Conservation (phyloP, 2,888 invertebrate genomes). For the Napeogenes inachia region DNA sequence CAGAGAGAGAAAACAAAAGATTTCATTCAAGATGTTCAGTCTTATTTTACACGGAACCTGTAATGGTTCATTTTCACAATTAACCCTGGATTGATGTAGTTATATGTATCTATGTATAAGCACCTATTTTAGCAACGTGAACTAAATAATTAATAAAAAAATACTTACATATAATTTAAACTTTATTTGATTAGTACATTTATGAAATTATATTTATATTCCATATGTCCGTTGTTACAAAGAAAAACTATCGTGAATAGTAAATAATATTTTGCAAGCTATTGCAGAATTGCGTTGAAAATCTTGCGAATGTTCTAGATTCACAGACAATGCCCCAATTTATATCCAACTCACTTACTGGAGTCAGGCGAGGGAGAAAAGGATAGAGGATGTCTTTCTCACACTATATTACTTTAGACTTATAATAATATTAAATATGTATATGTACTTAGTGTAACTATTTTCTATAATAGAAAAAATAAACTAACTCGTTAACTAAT, state of each 20-base stretch:
- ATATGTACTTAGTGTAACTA: no score
- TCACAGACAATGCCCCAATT: conserved; percentile 77
- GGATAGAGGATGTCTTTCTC: conserved; percentile 33
- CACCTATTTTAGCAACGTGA: no score
- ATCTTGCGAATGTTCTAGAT: conserved; percentile 70
- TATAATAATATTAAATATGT: neutral
- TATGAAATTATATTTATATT: no score
- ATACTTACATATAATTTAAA: no score
- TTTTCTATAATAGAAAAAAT: no score
- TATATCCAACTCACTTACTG: conserved; percentile 76
- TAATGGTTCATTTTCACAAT: conserved; percentile 50
- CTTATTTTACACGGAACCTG: conserved; percentile 58
- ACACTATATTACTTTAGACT: conserved; percentile 24
- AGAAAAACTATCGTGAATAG: neutral
- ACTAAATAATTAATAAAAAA: no score
- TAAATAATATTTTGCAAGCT: conserved; percentile 40
- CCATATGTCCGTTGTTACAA: neutral
- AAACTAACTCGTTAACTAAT: no score
- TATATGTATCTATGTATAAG: no score
- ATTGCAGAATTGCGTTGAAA: conserved; percentile 63
- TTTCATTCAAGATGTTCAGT: conserved; percentile 68
- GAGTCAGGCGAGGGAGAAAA: conserved; percentile 56
- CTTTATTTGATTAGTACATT: no score
- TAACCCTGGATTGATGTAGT: conserved; percentile 14
- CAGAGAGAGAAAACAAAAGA: conserved; percentile 65